Conservation (phyloP, 1,140 invertebrate genomes). For the Drosophila varians region DNA sequence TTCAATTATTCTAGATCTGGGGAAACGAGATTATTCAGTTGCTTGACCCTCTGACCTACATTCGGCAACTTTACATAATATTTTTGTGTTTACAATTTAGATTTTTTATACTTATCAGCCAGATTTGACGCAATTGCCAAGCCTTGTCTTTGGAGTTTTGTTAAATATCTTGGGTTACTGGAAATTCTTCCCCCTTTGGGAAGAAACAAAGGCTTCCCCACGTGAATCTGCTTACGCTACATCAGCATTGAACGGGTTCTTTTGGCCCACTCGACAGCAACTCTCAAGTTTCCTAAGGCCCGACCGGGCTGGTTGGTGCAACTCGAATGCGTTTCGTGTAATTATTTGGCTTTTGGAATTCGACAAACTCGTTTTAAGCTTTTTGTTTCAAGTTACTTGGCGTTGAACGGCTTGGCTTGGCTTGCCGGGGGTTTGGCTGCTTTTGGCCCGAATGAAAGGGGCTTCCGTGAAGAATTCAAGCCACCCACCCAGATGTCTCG, state of each 20-base stretch:
- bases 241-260: slow-evolving; percentile 22
- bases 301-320: slow-evolving; percentile 24
- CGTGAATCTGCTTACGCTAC: too few species aligned
- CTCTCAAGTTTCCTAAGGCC: slow-evolving; percentile 32
- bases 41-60: slow-evolving; percentile 31
- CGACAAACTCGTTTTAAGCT: slow-evolving; percentile 53
- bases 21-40: slow-evolving; percentile 16
- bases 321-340: slow-evolving; percentile 42
- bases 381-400: slow-evolving; percentile 45
- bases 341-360: slow-evolving; percentile 52
- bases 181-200: neutral
- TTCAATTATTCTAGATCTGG: slow-evolving; percentile 8
- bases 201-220: too few species aligned
- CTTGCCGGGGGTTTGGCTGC: too few species aligned
- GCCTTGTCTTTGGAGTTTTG: neutral
- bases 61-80: slow-evolving; percentile 12
- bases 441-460: slow-evolving; percentile 28
- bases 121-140: slow-evolving; percentile 5
- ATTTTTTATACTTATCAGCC: neutral
- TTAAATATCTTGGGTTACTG: neutral
- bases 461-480: slow-evolving; percentile 29
- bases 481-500: slow-evolving; percentile 43
- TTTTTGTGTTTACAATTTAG: slow-evolving; percentile 9
- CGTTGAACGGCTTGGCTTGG: too few species aligned
- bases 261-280: slow-evolving; percentile 22